Percentiles rank a stretch among this genome's conserved stretches.
These are phyloP conservation scores for Rhynchonycteris naso DNA, from an alignment of 2,797 vertebrate species.

Conservation along the genomic window DNA sequence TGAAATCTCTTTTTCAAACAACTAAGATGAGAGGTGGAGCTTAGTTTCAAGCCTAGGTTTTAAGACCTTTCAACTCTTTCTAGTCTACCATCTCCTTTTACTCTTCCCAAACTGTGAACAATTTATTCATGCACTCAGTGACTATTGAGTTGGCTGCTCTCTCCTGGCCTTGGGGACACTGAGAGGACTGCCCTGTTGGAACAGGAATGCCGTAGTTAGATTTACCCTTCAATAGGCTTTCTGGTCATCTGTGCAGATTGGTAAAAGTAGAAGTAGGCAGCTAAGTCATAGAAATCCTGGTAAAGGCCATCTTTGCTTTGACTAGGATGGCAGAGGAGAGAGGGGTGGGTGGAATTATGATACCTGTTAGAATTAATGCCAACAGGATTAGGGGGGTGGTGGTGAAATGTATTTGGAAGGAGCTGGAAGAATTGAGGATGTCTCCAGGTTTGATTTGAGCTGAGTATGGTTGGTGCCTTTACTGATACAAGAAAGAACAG, in stretches of 20 bases:
- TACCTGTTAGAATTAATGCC: background rate
- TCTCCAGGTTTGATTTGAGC: slow-evolving; percentile 27
- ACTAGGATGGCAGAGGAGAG: background rate
- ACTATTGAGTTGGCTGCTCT: background rate
- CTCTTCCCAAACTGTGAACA: background rate
- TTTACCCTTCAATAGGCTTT: background rate
- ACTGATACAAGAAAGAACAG: background rate
- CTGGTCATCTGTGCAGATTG: background rate
- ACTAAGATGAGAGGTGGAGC: background rate
- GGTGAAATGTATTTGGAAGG: background rate
- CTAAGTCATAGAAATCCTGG: background rate
- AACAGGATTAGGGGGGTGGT: background rate
- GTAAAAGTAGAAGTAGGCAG: background rate
- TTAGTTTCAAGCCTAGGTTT: slow-evolving; percentile 56
- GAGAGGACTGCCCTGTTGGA: background rate
- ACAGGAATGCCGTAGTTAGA: background rate
- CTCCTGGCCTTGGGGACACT: background rate
- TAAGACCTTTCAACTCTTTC: slow-evolving; percentile 9
- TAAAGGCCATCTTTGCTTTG: slow-evolving; percentile 7
- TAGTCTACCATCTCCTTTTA: background rate
- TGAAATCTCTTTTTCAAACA: background rate
- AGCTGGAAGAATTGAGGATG: background rate
- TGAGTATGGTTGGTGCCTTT: background rate
- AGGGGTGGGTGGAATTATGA: background rate
- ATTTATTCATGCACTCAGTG: background rate